A percentile compares a stretch with the other conserved stretches of the same genome.
These are phyloP conservation scores for Parauchenoglanis punctatus DNA, from an alignment of 2,797 vertebrate species.

Conservation along the genomic window DNA sequence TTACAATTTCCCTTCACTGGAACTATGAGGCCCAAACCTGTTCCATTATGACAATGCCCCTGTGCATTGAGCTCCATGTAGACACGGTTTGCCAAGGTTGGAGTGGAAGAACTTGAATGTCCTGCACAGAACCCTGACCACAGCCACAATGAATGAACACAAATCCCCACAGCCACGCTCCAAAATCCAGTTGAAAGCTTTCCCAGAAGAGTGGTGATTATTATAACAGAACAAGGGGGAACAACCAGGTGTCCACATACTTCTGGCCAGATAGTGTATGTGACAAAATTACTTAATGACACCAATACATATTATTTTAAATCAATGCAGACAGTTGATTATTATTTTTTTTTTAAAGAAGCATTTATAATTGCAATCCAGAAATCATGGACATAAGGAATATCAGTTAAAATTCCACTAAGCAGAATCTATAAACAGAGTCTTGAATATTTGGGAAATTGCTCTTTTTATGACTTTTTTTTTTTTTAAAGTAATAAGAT, in stretches of 20 bases:
- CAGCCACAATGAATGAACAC: background rate
- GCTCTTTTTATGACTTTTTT: background rate
- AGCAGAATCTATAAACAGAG: background rate
- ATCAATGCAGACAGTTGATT: background rate
- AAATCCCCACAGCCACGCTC: background rate
- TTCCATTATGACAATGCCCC: background rate
- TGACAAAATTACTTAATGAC: background rate
- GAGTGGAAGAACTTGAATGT: background rate
- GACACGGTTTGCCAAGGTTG: background rate
- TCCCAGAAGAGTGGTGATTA: background rate
- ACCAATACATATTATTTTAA: background rate
- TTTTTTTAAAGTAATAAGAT: background rate
- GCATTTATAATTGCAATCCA: background rate
- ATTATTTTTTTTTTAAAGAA: background rate
- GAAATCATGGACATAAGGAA: background rate
- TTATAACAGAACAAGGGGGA: too few species aligned
- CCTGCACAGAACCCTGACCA: background rate
- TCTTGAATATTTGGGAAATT: background rate
- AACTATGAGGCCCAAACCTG: background rate
- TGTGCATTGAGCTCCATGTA: background rate
- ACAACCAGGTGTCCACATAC: constrained; percentile 1
- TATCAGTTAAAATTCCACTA: background rate
- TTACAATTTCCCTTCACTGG: too few species aligned
- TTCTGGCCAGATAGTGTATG: background rate
- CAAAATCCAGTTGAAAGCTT: background rate